These are phyloP conservation scores for Astreopora myriophthalma DNA, from an alignment of 64 coral and sea anemone genomes.

Conservation along the genomic window DNA sequence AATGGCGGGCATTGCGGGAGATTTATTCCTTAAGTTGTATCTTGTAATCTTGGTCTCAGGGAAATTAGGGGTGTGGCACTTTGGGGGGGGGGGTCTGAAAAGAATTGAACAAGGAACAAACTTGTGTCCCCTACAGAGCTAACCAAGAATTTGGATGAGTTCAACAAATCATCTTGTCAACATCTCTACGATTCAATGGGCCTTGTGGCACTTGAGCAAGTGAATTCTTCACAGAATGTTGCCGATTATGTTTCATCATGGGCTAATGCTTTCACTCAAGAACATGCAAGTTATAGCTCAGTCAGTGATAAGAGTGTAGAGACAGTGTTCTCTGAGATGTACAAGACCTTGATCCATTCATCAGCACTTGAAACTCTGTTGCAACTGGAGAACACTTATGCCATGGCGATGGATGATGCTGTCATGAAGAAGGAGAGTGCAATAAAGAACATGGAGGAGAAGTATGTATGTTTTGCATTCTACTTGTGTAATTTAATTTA, in stretches of 20 bases:
- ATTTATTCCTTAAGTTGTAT: too few species aligned
- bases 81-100: too few species aligned
- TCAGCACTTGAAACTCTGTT: slow-evolving; percentile 94
- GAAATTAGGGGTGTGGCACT: too few species aligned
- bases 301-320: slow-evolving; percentile 84
- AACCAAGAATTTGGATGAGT: slow-evolving; percentile 60
- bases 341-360: slow-evolving; percentile 91
- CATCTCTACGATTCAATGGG: slow-evolving; percentile 75
- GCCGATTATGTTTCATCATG: slow-evolving; percentile 71
- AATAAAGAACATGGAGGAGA: slow-evolving; percentile 85
- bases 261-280: slow-evolving; percentile 88
- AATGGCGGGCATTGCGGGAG: too few species aligned
- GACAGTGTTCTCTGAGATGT: slow-evolving; percentile 90
- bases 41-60: too few species aligned
- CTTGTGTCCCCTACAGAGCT: slow-evolving; percentile 57
- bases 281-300: slow-evolving; percentile 77
- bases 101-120: too few species aligned
- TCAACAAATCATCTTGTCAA: slow-evolving; percentile 30
- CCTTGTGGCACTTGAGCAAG: slow-evolving; percentile 60
- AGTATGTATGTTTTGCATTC: too few species aligned
- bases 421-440: slow-evolving; percentile 82
- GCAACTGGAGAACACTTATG: slow-evolving; percentile 97
- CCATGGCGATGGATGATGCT: slow-evolving; percentile 89
- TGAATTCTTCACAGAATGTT: slow-evolving; percentile 59
- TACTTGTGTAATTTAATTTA: background rate